Evolutionary conservation across 2,113 vertebrate species (phyloP).

Genomic region (Oceanodroma tethys): DNA sequence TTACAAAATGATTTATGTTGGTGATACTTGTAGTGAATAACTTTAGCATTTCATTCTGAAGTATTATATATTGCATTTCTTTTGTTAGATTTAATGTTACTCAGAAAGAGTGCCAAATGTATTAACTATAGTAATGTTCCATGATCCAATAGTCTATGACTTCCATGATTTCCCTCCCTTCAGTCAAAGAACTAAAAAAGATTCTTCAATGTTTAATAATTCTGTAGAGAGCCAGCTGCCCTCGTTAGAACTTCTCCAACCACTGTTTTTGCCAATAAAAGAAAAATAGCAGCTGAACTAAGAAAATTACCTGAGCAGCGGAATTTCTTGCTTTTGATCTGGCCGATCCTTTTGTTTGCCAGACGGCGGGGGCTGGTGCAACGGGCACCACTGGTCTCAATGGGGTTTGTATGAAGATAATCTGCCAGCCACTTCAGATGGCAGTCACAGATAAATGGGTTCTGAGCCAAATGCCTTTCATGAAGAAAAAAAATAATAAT

Average conservation of each 20-base stretch:
- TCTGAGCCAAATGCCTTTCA: slow-evolving; percentile 96
- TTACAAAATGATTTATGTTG: not conserved
- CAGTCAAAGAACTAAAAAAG: slow-evolving; percentile 9
- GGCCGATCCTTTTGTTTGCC: slow-evolving; percentile 98
- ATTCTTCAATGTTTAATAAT: slow-evolving; percentile 18
- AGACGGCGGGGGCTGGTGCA: slow-evolving; percentile 97
- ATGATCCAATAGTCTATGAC: not conserved
- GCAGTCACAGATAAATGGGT: slow-evolving; percentile 99
- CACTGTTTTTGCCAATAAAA: slow-evolving; percentile 6
- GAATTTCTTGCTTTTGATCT: slow-evolving; percentile 99
- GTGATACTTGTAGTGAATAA: not conserved
- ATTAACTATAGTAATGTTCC: not conserved
- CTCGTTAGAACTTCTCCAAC: slow-evolving; percentile 28
- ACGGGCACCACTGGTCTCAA: slow-evolving; percentile 97
- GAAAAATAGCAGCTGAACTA: slow-evolving; percentile 32
- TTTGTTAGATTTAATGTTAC: not conserved
- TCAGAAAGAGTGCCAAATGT: slow-evolving; percentile 8
- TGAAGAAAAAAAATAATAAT: slow-evolving; percentile 35
- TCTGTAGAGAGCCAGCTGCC: slow-evolving; percentile 30
- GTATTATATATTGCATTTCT: not conserved
- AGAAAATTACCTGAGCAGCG: slow-evolving; percentile 96
- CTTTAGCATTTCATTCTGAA: slow-evolving; percentile 12
- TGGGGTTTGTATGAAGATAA: slow-evolving; percentile 98
- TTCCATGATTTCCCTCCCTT: not conserved
- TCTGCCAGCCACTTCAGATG: slow-evolving; percentile 99